Conservation (phyloP, 2,797 vertebrate species). For the Rhinella marina region DNA sequence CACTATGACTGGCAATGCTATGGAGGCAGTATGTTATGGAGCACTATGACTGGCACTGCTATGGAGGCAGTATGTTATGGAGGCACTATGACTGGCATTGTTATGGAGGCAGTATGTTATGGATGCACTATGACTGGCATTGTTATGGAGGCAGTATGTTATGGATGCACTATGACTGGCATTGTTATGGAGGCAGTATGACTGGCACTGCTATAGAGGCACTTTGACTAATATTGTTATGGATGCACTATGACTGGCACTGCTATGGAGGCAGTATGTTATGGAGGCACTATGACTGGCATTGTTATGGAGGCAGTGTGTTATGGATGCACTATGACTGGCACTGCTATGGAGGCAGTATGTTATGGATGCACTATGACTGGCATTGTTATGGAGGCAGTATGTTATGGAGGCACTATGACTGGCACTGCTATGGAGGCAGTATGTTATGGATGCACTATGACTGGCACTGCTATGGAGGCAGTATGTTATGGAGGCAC, state of each 20-base stretch:
- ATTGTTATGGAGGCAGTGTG: neutral
- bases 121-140: too few species aligned
- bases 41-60: neutral
- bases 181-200: neutral
- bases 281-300: neutral
- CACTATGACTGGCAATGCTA: neutral
- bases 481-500: neutral
- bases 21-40: neutral
- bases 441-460: neutral
- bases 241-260: too few species aligned
- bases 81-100: neutral
- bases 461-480: neutral
- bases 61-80: neutral
- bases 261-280: neutral
- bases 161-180: too few species aligned
- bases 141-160: neutral
- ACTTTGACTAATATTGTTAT: too few species aligned
- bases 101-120: neutral
- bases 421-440: neutral
- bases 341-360: too few species aligned
- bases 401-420: neutral
- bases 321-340: too few species aligned
- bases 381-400: neutral
- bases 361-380: neutral
- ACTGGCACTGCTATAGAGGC: too few species aligned